Base-by-base conservation (phyloP, 2,113 vertebrate species). In the Festucalex cinctus region DNA sequence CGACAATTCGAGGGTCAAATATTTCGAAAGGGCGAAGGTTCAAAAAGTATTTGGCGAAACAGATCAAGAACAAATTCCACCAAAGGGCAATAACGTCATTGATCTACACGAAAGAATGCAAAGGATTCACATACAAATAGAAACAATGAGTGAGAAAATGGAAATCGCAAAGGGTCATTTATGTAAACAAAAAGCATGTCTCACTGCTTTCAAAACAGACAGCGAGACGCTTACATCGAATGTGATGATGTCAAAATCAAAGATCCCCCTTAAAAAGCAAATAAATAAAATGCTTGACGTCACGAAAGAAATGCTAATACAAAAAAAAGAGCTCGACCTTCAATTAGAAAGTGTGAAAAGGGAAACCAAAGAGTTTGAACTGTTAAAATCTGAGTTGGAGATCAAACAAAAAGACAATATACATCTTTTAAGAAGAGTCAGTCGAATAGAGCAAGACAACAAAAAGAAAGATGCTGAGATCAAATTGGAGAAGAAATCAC, bases 351-450 rank as follows among this genome's bases (percentile, higher is more conserved):
- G 64, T 7, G 12, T 73, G 16, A 71, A 66, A 77, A 76, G n/a
- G 54, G 76, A 87, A 69, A 75, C 20, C 60, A 66, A 28, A 28
- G 76, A 82, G 20, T 53, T 76, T 17, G 83, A 90, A 54, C 6
- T 81, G 12, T 24, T 83, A 28, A 78, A 70, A 16, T 66, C 44
- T 19, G 78, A 79, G 20, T 9, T 84, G 43, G 74, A 79, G 32
- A 28, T 67, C 4, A 51, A 51, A 49, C 68, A 39, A 41, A 85
- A n/a, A 70, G 54, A 80, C 71, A 79, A 59, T 62, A 63, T 71
- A 59, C 17, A 68, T 17, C 17, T 78, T 13, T 26, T 67, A 16
- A 37, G 46, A 66, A 82, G 49, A 53, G 19, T 20, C 0, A 49
- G 37, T 49, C 20, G 22, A 56, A 66, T 68, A 59, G 66, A 85